phyloP scores from a whole-genome alignment of 2,797 vertebrate species.

The Tiaroga cobitis region DNA sequence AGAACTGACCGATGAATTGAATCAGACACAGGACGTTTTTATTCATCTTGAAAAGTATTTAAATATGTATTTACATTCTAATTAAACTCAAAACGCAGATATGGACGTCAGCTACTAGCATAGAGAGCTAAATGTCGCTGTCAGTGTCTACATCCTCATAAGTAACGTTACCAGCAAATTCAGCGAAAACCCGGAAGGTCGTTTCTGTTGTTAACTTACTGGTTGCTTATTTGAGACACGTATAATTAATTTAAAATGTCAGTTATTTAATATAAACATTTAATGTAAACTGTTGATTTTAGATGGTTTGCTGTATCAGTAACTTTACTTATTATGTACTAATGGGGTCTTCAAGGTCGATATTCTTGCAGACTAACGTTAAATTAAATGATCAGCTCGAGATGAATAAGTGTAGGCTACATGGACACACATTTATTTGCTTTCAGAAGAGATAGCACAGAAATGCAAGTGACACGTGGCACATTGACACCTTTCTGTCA shows the following conservation, averaged over 20 bases:
- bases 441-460: not conserved
- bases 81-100: not conserved
- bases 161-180: not conserved
- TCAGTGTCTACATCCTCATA: slow-evolving; percentile 1
- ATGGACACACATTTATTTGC: not conserved
- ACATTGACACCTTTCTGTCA: slow-evolving; percentile 16
- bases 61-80: not conserved
- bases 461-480: slow-evolving; percentile 34
- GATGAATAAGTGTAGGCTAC: not conserved
- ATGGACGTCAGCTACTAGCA: not conserved
- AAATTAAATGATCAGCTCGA: not conserved
- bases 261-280: not conserved
- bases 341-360: not conserved
- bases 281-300: not conserved
- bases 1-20: slow-evolving; percentile 18
- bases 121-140: not conserved
- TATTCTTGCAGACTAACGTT: not conserved
- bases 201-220: not conserved
- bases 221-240: not conserved
- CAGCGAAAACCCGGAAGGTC: slow-evolving; percentile 18
- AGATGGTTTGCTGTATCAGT: not conserved
- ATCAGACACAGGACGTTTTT: not conserved
- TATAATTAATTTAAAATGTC: not conserved
- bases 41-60: not conserved
- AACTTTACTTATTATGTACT: not conserved